These are phyloP conservation scores for Mormyrops attenuatus DNA, from an alignment of 2,797 vertebrate genomes.

Conservation along the genomic window DNA sequence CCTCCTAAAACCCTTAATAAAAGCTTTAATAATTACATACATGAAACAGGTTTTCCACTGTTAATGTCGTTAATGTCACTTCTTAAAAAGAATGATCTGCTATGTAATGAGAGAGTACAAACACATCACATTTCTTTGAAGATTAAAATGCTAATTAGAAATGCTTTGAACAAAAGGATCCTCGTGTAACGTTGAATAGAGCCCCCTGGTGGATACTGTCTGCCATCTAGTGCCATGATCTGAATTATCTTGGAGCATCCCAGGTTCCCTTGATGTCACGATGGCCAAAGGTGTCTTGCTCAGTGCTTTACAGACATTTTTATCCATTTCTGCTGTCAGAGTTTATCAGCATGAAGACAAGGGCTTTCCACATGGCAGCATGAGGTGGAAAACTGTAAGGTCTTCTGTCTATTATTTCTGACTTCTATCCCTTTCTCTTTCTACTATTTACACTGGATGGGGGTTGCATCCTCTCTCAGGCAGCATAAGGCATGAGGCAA, in stretches of 20 bases:
- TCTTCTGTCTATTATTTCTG: neutral
- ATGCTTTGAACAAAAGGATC: neutral
- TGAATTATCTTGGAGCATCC: neutral
- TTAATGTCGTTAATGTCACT: neutral
- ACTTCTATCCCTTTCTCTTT: neutral
- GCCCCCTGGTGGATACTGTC: neutral
- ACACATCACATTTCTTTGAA: neutral
- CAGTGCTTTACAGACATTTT: neutral
- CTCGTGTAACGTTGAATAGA: neutral
- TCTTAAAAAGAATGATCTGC: neutral
- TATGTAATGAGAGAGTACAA: neutral
- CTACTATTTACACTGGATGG: neutral
- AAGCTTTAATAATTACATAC: neutral
- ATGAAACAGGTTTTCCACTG: neutral
- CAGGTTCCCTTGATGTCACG: neutral
- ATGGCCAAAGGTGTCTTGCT: neutral
- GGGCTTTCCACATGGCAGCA: neutral
- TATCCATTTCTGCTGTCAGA: neutral
- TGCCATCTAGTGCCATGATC: neutral
- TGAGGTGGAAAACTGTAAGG: neutral
- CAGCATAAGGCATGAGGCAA: neutral
- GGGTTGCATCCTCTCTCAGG: neutral
- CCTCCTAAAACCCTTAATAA: conserved; percentile 7
- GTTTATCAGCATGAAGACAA: neutral
- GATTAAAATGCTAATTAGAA: neutral